Conservation (phyloP, 2,113 vertebrate genomes). For the Elanoides forficatus region DNA sequence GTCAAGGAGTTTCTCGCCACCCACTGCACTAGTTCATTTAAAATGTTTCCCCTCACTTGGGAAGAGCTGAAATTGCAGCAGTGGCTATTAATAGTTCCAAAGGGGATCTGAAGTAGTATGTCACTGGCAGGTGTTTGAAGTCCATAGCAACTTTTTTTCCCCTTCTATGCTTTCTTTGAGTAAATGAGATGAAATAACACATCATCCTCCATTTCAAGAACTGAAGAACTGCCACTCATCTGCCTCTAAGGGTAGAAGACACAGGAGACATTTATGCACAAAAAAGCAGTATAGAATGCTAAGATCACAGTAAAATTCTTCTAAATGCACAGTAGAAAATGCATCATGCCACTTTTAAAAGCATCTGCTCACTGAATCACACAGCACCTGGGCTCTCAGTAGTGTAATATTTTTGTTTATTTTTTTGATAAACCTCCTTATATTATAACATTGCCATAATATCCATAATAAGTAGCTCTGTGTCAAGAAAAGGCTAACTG, state of each 20-base stretch:
- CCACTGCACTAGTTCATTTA: constrained; percentile 24
- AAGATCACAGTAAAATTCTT: not conserved
- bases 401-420: not conserved
- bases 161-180: not conserved
- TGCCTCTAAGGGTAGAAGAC: not conserved
- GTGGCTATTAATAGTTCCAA: not conserved
- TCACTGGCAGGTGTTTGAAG: constrained; percentile 24
- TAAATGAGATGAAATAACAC: not conserved
- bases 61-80: constrained; percentile 31
- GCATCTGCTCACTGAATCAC: not conserved
- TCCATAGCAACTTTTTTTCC: not conserved
- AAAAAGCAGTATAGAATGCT: not conserved
- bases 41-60: not conserved
- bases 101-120: constrained; percentile 21
- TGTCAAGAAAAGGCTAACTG: not conserved
- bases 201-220: not conserved
- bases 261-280: not conserved
- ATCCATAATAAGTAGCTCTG: not conserved
- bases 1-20: not conserved
- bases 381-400: not conserved
- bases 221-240: not conserved
- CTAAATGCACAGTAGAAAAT: not conserved
- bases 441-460: not conserved
- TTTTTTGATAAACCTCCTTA: not conserved
- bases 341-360: not conserved